phyloP scores from a whole-genome alignment of 2,888 invertebrate species.

The Megalurothrips usitatus region DNA sequence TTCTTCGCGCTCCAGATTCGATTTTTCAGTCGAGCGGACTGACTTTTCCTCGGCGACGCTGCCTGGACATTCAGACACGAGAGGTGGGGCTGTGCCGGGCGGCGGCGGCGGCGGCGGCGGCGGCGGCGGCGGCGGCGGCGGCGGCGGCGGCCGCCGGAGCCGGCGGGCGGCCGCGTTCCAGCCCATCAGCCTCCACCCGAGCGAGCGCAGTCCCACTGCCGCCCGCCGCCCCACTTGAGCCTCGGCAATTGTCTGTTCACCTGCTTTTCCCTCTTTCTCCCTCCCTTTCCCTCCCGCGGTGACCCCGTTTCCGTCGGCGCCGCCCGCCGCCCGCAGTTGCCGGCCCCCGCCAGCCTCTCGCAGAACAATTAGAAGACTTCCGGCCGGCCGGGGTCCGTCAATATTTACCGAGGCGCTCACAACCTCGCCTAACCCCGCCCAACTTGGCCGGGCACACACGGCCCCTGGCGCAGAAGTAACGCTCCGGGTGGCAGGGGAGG shows the following conservation, averaged over 20 bases:
- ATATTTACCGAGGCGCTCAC: background rate
- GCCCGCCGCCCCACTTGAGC: background rate
- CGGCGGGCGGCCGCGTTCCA: background rate
- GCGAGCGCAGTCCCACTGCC: background rate
- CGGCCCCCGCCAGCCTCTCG: background rate
- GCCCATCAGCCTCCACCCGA: background rate
- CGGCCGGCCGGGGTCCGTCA: background rate
- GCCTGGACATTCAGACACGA: too few relatives aligned
- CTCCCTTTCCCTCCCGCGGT: background rate
- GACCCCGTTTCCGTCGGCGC: background rate
- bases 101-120: too few relatives aligned
- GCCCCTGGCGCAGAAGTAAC: too few relatives aligned
- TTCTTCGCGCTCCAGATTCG: too few relatives aligned
- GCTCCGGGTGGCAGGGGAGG: too few relatives aligned
- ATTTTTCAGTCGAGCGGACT: too few relatives aligned
- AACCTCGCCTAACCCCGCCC: background rate
- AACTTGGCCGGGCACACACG: background rate
- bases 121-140: too few relatives aligned
- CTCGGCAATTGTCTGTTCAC: background rate
- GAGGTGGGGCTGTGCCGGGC: too few relatives aligned
- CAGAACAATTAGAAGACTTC: background rate
- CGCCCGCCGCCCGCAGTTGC: too few relatives aligned
- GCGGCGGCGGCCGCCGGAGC: too few relatives aligned
- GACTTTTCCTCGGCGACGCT: too few relatives aligned
- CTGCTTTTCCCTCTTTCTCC: background rate